phyloP scores from a whole-genome alignment of 2,113 vertebrate genomes.

The Ctenodactylus gundi region DNA sequence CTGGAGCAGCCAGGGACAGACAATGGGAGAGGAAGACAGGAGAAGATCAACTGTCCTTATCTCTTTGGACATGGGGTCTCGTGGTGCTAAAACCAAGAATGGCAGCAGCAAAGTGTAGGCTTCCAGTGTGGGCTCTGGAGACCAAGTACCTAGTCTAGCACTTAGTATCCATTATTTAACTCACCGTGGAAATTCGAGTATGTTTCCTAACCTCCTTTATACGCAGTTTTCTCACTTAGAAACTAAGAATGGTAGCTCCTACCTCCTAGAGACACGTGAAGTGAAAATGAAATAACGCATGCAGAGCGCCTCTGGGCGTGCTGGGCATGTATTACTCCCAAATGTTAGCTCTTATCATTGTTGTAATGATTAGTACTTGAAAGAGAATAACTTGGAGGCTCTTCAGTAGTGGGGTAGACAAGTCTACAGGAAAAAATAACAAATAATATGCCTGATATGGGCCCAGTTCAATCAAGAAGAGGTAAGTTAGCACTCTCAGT shows the following conservation, averaged over 20 bases:
- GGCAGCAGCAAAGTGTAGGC: background rate
- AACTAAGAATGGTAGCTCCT: background rate
- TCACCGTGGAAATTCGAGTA: background rate
- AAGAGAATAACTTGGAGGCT: background rate
- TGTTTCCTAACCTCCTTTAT: background rate
- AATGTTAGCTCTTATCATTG: background rate
- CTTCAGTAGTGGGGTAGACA: background rate
- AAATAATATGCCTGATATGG: background rate
- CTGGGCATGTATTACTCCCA: background rate
- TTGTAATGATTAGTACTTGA: background rate
- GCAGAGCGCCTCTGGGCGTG: background rate
- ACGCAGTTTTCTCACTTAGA: background rate
- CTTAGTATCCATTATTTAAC: background rate
- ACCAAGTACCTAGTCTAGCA: background rate
- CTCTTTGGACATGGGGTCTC: background rate
- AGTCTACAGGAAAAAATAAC: background rate
- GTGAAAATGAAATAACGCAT: background rate
- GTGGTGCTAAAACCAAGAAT: background rate
- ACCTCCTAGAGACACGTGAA: background rate
- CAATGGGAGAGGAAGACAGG: no score
- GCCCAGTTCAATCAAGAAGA: background rate
- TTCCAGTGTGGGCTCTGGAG: background rate
- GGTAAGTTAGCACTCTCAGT: background rate
- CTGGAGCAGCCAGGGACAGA: no score
- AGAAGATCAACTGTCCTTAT: background rate